Conservation (phyloP, 2,113 vertebrate genomes). For the Heterocephalus glaber region DNA sequence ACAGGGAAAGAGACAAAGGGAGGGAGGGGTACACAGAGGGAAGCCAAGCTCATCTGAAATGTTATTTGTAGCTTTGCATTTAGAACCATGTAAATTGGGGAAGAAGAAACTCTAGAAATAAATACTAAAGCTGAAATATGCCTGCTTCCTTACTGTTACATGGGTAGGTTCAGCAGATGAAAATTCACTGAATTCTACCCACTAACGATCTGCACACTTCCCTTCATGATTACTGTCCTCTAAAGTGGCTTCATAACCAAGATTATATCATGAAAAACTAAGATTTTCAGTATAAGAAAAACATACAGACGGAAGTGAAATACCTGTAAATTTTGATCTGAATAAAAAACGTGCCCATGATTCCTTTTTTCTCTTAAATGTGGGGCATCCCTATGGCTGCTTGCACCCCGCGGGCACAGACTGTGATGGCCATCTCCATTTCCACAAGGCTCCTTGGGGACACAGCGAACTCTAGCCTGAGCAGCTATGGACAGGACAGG, state of each 20-base stretch:
- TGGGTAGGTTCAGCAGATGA: neutral
- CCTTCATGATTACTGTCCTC: neutral
- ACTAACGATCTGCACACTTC: neutral
- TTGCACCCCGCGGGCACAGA: no score
- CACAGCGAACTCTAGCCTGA: neutral
- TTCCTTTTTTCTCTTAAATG: neutral
- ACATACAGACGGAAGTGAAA: neutral
- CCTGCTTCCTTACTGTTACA: neutral
- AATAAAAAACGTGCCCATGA: neutral
- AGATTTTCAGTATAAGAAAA: neutral
- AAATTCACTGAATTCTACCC: neutral
- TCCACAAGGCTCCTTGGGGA: neutral
- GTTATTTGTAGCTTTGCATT: neutral
- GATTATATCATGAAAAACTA: neutral
- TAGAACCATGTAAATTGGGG: neutral
- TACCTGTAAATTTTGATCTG: neutral
- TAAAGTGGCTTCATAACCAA: neutral
- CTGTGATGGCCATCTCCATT: no score
- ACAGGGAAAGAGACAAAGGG: neutral
- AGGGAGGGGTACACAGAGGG: neutral
- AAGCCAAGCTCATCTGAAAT: neutral
- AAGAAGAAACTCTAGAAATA: neutral
- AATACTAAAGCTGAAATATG: neutral
- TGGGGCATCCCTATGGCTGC: neutral
- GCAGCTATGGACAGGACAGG: neutral